Evolutionary conservation across 1,140 invertebrate species (phyloP).

Genomic region (Meloidogyne floridensis): DNA sequence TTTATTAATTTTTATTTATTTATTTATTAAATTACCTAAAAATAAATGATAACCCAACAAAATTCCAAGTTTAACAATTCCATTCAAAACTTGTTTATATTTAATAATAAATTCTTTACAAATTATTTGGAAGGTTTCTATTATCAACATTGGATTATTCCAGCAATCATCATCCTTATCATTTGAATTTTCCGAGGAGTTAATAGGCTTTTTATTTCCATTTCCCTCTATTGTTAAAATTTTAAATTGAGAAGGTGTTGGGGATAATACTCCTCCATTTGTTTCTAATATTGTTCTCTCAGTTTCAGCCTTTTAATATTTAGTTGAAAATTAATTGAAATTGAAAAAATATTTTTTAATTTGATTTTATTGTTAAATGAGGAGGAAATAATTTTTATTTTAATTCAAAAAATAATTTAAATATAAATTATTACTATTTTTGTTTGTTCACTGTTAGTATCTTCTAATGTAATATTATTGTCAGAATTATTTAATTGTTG

Average conservation of each 20-base stretch:
- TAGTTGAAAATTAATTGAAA: not conserved
- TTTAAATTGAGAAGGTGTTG: not conserved
- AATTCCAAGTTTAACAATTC: not conserved
- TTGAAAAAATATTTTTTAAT: not conserved
- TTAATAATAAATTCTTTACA: not conserved
- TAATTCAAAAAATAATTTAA: not conserved
- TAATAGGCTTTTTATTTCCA: not conserved
- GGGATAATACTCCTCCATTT: slow-evolving; percentile 12
- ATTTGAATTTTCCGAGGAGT: not conserved
- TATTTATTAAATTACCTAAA: not conserved
- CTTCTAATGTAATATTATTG: not conserved
- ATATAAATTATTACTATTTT: not conserved
- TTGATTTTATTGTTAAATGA: not conserved
- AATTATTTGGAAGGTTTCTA: not conserved
- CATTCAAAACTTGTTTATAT: slow-evolving; percentile 2
- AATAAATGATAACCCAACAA: not conserved
- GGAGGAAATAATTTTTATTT: too few relatives aligned
- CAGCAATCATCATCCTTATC: not conserved
- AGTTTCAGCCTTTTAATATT: not conserved
- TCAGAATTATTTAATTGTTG: slow-evolving; percentile 2
- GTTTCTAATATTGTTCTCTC: not conserved
- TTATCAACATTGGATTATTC: not conserved
- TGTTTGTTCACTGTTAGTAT: not conserved
- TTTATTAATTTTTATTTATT: too few relatives aligned
- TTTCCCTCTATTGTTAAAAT: slow-evolving; percentile 10